phyloP scores from a whole-genome alignment of 2,113 vertebrate species.

The Macaca nemestrina region DNA sequence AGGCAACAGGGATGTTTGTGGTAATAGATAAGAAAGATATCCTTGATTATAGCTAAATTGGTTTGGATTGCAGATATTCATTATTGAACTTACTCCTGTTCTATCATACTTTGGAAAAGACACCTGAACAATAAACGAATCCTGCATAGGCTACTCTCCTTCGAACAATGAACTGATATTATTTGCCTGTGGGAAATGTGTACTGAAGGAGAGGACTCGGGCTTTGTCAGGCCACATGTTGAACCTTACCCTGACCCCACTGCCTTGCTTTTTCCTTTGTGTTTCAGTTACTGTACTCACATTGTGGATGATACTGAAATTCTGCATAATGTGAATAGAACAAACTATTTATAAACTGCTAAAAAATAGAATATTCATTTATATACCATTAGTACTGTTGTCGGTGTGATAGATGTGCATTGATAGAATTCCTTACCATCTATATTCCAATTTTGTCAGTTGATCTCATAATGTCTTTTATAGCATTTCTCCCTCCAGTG shows the following conservation, averaged over 20 bases:
- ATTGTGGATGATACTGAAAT: slow-evolving; percentile 84
- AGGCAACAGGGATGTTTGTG: slow-evolving; percentile 84
- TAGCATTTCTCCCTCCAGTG: not conserved
- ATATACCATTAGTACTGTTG: not conserved
- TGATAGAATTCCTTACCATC: not conserved
- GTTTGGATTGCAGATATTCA: slow-evolving; percentile 80
- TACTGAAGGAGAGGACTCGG: slow-evolving; percentile 38
- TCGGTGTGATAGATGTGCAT: not conserved
- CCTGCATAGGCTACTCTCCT: slow-evolving; percentile 65
- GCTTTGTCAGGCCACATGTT: not conserved
- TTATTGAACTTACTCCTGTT: slow-evolving; percentile 79
- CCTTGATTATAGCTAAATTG: slow-evolving; percentile 75
- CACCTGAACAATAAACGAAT: slow-evolving; percentile 70
- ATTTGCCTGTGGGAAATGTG: not conserved
- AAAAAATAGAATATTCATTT: not conserved
- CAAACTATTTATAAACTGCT: slow-evolving; percentile 83
- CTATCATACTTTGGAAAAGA: slow-evolving; percentile 75
- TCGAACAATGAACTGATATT: slow-evolving; percentile 22
- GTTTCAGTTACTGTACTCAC: slow-evolving; percentile 80
- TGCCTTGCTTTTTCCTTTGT: slow-evolving; percentile 18
- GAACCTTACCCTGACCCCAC: not conserved
- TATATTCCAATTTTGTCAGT: not conserved
- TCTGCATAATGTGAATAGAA: slow-evolving; percentile 86
- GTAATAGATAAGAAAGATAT: slow-evolving; percentile 77
- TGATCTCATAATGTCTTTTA: not conserved